Evolutionary conservation across 92 coral and sea anemone species (phyloP).

Genomic region (Anthopleura xanthogrammica): DNA sequence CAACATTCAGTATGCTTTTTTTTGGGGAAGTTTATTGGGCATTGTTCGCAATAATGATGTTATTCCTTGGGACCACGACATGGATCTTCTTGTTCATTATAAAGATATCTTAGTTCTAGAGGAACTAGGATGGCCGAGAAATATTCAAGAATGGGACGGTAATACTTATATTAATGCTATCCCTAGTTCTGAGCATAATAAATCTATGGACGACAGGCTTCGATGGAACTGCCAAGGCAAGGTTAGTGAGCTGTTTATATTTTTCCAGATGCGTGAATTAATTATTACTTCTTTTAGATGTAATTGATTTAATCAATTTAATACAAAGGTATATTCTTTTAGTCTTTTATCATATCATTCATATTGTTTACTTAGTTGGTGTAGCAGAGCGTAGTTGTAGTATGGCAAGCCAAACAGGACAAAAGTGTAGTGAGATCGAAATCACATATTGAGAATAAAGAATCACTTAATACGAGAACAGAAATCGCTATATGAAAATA

Average conservation of each 20-base stretch:
- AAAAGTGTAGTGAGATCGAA: too few relatives aligned
- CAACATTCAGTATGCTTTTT: conserved; percentile 26
- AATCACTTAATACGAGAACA: too few relatives aligned
- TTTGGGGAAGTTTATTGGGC: conserved; percentile 32
- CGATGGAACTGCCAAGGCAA: conserved; percentile 45
- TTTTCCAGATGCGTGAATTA: too few relatives aligned
- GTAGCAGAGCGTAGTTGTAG: too few relatives aligned
- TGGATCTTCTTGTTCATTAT: conserved; percentile 29
- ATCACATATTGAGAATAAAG: too few relatives aligned
- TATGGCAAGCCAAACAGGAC: too few relatives aligned
- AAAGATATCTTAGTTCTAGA: conserved; percentile 36
- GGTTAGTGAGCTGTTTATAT: conserved; percentile 13
- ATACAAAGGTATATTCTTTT: too few relatives aligned
- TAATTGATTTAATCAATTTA: too few relatives aligned
- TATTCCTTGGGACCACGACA: conserved; percentile 46
- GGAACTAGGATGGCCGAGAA: conserved; percentile 38
- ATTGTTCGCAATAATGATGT: conserved; percentile 34
- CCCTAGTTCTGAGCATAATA: conserved; percentile 41
- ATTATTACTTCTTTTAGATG: too few relatives aligned
- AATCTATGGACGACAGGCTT: conserved; percentile 29
- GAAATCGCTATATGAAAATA: too few relatives aligned
- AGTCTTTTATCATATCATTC: too few relatives aligned
- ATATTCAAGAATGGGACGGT: conserved; percentile 23
- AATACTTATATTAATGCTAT: conserved; percentile 28
- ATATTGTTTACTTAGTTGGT: too few relatives aligned